A percentile compares a stretch with the other conserved stretches of the same genome.
These are phyloP conservation scores for Procavia capensis DNA, from an alignment of 2,113 vertebrate species.

Conservation along the genomic window DNA sequence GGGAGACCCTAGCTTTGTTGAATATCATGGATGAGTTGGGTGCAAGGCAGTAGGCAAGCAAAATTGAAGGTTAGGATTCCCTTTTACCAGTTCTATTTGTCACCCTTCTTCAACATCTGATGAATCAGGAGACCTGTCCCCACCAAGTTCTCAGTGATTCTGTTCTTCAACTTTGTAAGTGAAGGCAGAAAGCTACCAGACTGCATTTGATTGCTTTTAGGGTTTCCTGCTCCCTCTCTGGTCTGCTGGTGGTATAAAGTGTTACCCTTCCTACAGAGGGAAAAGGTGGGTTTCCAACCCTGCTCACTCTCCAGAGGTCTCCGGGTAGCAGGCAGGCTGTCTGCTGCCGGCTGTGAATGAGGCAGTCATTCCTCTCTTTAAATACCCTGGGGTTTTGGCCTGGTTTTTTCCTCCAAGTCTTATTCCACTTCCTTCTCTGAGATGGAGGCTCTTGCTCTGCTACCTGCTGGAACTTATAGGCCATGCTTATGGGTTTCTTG, in stretches of 20 bases:
- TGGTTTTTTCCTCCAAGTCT: neutral
- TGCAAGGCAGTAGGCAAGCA: neutral
- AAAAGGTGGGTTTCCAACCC: neutral
- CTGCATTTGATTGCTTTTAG: neutral
- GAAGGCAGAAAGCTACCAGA: neutral
- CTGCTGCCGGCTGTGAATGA: fast-evolving
- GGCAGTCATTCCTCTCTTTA: fast-evolving
- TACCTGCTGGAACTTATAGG: neutral
- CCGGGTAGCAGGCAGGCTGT: neutral
- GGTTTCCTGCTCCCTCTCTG: neutral
- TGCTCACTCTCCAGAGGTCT: too few species aligned
- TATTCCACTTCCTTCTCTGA: neutral
- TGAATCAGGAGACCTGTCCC: neutral
- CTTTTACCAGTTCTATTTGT: neutral
- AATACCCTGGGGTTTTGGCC: neutral
- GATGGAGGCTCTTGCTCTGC: neutral
- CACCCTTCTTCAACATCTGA: fast-evolving
- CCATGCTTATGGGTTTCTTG: constrained; percentile 1
- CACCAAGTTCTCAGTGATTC: neutral
- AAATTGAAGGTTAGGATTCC: neutral
- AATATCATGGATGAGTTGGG: neutral
- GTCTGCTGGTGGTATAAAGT: neutral
- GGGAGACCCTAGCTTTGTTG: neutral
- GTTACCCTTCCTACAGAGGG: neutral
- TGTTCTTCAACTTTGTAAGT: neutral